Conservation (phyloP, 1,140 invertebrate genomes). For the Nylanderia fulva region DNA sequence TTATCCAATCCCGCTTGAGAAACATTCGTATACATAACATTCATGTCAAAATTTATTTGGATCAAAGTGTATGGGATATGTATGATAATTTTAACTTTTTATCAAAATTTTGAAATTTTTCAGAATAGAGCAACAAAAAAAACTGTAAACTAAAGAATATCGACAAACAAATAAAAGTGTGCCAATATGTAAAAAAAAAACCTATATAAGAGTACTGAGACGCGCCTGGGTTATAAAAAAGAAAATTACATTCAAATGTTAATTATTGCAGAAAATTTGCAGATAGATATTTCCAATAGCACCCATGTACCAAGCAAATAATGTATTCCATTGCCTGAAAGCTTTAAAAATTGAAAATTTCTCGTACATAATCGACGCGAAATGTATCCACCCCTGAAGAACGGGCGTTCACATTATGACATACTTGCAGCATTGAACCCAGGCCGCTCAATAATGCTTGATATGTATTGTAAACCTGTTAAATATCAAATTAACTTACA, state of each 20-base stretch:
- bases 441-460: constrained; percentile 90
- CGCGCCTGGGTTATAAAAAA: constrained; percentile 48
- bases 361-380: constrained; percentile 84
- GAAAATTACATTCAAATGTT: constrained; percentile 63
- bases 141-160: not conserved
- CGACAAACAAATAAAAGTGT: not conserved
- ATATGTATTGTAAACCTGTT: constrained; percentile 90
- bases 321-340: constrained; percentile 62
- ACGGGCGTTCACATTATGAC: constrained; percentile 86
- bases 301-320: constrained; percentile 83
- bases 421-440: constrained; percentile 90
- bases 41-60: not conserved
- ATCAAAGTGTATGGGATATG: not conserved
- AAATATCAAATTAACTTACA: constrained; percentile 71
- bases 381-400: constrained; percentile 76
- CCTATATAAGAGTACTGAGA: constrained; percentile 38
- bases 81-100: not conserved
- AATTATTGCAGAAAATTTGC: constrained; percentile 63
- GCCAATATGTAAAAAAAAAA: not conserved
- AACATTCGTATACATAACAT: constrained; percentile 39
- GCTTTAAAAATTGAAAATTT: constrained; percentile 72
- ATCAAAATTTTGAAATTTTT: not conserved
- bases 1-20: constrained; percentile 71
- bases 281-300: constrained; percentile 71
- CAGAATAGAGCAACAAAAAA: not conserved